A percentile compares a stretch with the other conserved stretches of the same genome.
Evolutionary conservation across 2,888 invertebrate species (phyloP).

Genomic region (Harpalus rufipes): DNA sequence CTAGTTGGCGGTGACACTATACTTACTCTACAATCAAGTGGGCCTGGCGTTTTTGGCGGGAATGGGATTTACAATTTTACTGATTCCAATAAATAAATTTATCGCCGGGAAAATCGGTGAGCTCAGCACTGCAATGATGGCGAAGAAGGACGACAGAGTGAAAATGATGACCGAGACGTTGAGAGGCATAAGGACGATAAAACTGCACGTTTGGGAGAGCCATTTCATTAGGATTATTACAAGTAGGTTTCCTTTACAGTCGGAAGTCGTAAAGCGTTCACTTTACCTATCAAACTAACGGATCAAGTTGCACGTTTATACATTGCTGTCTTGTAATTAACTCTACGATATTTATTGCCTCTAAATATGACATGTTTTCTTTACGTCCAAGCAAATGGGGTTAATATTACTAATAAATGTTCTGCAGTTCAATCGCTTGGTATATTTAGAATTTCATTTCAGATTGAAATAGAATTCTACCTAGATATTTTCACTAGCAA

Average conservation of each 20-base stretch:
- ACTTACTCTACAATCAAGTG: constrained; percentile 91
- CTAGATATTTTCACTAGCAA: background rate
- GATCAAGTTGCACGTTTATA: background rate
- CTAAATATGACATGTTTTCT: background rate
- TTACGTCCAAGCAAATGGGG: background rate
- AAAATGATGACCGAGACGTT: constrained; percentile 92
- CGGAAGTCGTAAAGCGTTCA: background rate
- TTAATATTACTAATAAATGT: background rate
- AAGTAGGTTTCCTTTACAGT: constrained; percentile 77
- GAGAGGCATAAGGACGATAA: constrained; percentile 92
- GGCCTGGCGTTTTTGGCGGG: constrained; percentile 96
- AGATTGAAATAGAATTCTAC: background rate
- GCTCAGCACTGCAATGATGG: constrained; percentile 93
- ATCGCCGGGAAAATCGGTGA: constrained; percentile 93
- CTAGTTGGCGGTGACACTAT: constrained; percentile 88
- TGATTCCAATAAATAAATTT: constrained; percentile 95
- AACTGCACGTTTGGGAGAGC: constrained; percentile 96
- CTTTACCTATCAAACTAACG: background rate
- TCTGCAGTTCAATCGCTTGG: background rate
- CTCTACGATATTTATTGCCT: background rate
- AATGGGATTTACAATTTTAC: constrained; percentile 88
- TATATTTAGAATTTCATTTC: constrained; percentile 1
- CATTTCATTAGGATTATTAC: constrained; percentile 87
- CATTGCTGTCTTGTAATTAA: background rate
- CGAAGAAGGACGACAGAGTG: constrained; percentile 92